Evolutionary conservation across 2,797 vertebrate species (phyloP).

Genomic region (Cyclura pinguis): DNA sequence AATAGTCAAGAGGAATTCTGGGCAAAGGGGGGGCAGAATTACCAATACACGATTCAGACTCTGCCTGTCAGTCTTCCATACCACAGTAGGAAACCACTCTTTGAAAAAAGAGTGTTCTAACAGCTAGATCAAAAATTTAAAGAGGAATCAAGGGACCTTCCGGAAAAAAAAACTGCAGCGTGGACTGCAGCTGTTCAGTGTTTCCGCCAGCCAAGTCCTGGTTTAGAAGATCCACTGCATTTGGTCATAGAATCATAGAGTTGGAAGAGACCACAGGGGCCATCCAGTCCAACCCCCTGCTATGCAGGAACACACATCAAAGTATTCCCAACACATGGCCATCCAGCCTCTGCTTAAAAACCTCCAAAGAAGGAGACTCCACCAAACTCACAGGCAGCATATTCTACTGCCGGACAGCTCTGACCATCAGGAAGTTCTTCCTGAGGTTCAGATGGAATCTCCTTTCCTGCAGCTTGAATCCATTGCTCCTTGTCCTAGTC

Average conservation of each 20-base stretch:
- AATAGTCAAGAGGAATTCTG: neutral
- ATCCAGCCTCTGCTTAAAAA: too few species aligned
- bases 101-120: neutral
- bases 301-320: too few species aligned
- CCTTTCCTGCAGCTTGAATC: too few species aligned
- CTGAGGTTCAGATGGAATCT: too few species aligned
- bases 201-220: neutral
- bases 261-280: too few species aligned
- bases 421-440: too few species aligned
- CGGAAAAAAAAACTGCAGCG: neutral
- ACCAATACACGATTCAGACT: neutral
- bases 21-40: neutral
- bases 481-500: too few species aligned
- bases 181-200: neutral
- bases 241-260: neutral
- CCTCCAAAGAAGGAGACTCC: too few species aligned
- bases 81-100: neutral
- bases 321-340: too few species aligned
- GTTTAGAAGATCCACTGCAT: neutral
- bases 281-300: too few species aligned
- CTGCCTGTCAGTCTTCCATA: neutral
- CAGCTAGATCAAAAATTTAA: neutral
- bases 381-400: too few species aligned
- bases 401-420: too few species aligned
- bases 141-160: neutral